Percentiles rank a stretch among this genome's conserved stretches.
Evolutionary conservation across 2,888 invertebrate genomes (phyloP).

Genomic region (Chalcosyrphus nemorum): DNA sequence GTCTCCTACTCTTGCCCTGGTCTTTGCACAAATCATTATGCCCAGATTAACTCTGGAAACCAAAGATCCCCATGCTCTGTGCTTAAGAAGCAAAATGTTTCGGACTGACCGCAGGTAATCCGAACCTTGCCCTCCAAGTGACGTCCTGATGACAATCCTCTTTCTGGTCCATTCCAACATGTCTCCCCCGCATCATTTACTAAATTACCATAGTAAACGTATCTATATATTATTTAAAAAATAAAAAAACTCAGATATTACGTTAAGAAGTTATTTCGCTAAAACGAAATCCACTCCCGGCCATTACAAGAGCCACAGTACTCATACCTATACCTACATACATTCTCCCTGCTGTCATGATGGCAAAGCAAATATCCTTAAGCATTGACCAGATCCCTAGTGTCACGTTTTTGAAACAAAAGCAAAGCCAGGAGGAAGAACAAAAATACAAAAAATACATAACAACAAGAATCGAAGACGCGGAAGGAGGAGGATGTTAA

Average conservation of each 20-base stretch:
- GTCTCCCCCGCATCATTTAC: not conserved
- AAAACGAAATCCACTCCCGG: constrained; percentile 34
- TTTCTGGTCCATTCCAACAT: not conserved
- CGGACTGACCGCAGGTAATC: no score
- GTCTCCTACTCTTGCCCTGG: no score
- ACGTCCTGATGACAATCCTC: not conserved
- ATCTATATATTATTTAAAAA: constrained; percentile 8
- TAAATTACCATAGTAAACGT: constrained; percentile 38
- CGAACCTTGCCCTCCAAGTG: no score
- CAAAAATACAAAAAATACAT: not conserved
- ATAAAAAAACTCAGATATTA: not conserved
- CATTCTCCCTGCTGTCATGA: not conserved
- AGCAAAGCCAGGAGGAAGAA: not conserved
- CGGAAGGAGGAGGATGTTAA: constrained; percentile 15
- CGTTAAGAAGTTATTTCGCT: constrained; percentile 1
- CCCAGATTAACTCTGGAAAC: no score
- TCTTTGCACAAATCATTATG: no score
- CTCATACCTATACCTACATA: not conserved
- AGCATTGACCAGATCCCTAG: constrained; percentile 44
- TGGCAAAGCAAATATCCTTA: constrained; percentile 27
- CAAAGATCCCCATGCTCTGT: no score
- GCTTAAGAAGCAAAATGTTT: no score
- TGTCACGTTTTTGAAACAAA: constrained; percentile 22
- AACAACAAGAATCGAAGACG: not conserved
- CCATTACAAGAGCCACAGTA: constrained; percentile 33